Conservation (phyloP, 1,140 invertebrate species). For the Paramacrobiotus metropolitanus region DNA sequence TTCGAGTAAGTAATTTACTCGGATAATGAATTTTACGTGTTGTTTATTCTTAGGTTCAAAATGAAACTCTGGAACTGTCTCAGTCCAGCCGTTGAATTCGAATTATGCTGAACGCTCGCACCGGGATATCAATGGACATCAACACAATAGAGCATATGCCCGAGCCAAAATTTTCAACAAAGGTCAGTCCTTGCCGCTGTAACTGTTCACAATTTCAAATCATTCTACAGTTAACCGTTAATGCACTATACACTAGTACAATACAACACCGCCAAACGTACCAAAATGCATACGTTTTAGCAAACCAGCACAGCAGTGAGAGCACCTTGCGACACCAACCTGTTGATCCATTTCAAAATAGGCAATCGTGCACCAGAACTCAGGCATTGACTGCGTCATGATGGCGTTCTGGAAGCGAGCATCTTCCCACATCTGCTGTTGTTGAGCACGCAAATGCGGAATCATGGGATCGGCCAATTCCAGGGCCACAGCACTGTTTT, state of each 20-base stretch:
- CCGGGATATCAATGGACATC: too few species aligned
- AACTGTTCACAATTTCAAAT: not conserved
- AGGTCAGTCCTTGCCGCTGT: too few species aligned
- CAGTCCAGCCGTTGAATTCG: too few species aligned
- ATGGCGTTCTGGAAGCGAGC: not conserved
- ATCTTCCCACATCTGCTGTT: not conserved
- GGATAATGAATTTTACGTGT: too few species aligned
- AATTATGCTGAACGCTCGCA: too few species aligned
- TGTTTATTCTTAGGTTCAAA: too few species aligned
- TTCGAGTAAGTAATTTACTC: too few species aligned
- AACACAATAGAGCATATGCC: too few species aligned
- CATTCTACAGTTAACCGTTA: not conserved
- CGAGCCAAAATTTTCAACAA: too few species aligned
- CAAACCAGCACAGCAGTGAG: not conserved
- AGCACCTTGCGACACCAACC: constrained; percentile 14
- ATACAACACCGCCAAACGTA: not conserved
- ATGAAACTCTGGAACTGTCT: too few species aligned
- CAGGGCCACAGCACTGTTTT: not conserved
- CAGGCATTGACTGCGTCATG: constrained; percentile 33
- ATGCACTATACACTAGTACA: not conserved
- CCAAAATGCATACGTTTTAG: not conserved
- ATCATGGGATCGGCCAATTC: not conserved
- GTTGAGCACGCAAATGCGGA: not conserved
- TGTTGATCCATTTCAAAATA: constrained; percentile 97
- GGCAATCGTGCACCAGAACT: constrained; percentile 96